Percentiles rank a stretch among this genome's conserved stretches.
Evolutionary conservation across 2,113 vertebrate genomes (phyloP).

Genomic region (western clawed frog (Xenopus tropicalis)): DNA sequence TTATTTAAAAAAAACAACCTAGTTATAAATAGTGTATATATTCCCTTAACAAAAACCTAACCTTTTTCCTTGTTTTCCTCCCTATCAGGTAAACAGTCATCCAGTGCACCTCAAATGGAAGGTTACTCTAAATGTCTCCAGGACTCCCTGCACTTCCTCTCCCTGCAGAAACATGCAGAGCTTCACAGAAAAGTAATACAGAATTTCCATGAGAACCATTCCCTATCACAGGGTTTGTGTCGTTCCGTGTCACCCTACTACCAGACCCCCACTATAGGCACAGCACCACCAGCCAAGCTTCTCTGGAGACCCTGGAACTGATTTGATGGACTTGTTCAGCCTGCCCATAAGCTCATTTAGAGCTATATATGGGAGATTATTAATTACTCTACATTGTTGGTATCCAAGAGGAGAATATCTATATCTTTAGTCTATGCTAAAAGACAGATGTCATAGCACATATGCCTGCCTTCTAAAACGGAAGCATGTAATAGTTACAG

Average conservation of each 20-base stretch:
- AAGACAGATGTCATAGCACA: too few species aligned
- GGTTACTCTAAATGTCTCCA: constrained; percentile 58
- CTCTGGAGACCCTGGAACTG: constrained; percentile 59
- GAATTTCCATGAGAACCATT: constrained; percentile 45
- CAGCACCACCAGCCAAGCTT: not conserved
- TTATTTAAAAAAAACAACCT: not conserved
- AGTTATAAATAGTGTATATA: not conserved
- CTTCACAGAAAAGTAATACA: constrained; percentile 49
- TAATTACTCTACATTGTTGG: not conserved
- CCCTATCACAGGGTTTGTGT: not conserved
- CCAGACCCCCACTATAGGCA: constrained; percentile 17
- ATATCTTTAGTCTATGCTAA: too few species aligned
- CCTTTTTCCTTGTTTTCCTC: not conserved
- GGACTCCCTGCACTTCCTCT: constrained; percentile 54
- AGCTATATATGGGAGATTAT: not conserved
- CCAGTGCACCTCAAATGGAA: constrained; percentile 39
- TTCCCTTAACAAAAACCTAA: not conserved
- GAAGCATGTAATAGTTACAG: too few species aligned
- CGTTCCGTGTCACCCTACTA: not conserved
- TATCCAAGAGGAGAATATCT: not conserved
- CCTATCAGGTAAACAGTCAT: constrained; percentile 27
- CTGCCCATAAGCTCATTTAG: not conserved
- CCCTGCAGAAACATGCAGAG: constrained; percentile 44
- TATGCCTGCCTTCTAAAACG: too few species aligned
- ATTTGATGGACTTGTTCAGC: not conserved